phyloP scores from a whole-genome alignment of 2,888 invertebrate genomes.

The Parelbella ahira region DNA sequence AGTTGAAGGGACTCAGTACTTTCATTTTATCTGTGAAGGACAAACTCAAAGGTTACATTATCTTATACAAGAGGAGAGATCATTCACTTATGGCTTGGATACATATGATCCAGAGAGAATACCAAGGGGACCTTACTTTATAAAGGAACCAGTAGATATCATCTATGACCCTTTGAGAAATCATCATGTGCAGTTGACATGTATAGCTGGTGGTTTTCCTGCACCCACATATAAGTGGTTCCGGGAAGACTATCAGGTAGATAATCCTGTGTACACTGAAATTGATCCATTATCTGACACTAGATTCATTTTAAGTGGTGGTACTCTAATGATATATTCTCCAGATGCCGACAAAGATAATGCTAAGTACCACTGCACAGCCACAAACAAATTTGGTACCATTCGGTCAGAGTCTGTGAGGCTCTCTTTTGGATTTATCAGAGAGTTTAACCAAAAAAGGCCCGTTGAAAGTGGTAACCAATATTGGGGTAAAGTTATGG shows the following conservation, averaged over 20 bases:
- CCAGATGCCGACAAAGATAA: conserved; percentile 91
- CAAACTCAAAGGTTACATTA: conserved; percentile 86
- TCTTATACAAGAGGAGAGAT: conserved; percentile 86
- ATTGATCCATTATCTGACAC: conserved; percentile 88
- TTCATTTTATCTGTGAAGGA: conserved; percentile 94
- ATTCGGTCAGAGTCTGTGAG: conserved; percentile 93
- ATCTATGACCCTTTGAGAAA: conserved; percentile 90
- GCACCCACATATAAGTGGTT: conserved; percentile 95
- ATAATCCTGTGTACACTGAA: conserved; percentile 84
- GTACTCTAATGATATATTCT: conserved; percentile 92
- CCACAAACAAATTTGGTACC: conserved; percentile 93
- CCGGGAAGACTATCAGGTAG: conserved; percentile 91
- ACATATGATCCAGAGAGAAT: conserved; percentile 89
- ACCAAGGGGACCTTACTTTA: conserved; percentile 93
- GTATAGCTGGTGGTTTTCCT: conserved; percentile 93
- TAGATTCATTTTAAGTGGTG: conserved; percentile 94
- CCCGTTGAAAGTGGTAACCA: conserved; percentile 91
- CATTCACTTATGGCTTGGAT: conserved; percentile 92
- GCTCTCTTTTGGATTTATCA: conserved; percentile 93
- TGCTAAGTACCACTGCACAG: conserved; percentile 95
- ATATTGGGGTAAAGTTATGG: conserved; percentile 96
- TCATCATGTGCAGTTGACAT: conserved; percentile 89
- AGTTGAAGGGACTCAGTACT: conserved; percentile 87
- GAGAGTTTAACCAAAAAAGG: conserved; percentile 94
- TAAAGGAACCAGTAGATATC: conserved; percentile 89